These are phyloP conservation scores for Hydropsyche tenuis DNA, from an alignment of 1,140 invertebrate species.

Conservation along the genomic window DNA sequence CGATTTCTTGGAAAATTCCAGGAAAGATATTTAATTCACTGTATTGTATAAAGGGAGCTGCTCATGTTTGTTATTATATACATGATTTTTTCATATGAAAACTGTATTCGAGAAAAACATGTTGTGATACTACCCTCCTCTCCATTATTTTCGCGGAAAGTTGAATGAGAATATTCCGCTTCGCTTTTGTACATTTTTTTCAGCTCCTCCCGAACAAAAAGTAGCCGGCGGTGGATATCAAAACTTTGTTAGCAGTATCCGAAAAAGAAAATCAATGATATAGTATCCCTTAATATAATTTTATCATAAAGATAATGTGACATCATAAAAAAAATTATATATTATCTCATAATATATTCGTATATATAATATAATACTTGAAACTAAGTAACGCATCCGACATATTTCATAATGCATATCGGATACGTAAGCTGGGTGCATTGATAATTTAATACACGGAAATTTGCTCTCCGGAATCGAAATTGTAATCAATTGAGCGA, in stretches of 20 bases:
- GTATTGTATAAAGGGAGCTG: too few relatives aligned
- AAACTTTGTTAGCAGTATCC: not conserved
- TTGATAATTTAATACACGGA: constrained; percentile 19
- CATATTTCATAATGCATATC: too few relatives aligned
- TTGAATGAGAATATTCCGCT: constrained; percentile 14
- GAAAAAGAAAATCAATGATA: constrained; percentile 9
- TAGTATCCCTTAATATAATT: too few relatives aligned
- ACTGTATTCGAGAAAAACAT: constrained; percentile 7
- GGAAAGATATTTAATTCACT: too few relatives aligned
- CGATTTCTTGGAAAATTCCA: too few relatives aligned
- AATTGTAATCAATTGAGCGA: constrained; percentile 22
- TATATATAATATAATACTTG: too few relatives aligned
- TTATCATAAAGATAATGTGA: too few relatives aligned
- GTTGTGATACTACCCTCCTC: constrained; percentile 7
- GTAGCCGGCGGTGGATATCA: not conserved
- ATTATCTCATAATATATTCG: too few relatives aligned
- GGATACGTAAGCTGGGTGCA: too few relatives aligned
- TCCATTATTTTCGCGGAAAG: constrained; percentile 3
- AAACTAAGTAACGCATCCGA: not conserved
- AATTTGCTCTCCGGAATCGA: not conserved
- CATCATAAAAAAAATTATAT: too few relatives aligned
- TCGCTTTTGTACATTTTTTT: not conserved
- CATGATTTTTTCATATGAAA: too few relatives aligned
- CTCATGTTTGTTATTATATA: too few relatives aligned
- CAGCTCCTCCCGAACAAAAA: not conserved